Evolutionary conservation across 2,888 invertebrate genomes (phyloP).

Genomic region (Orchestes rusci): DNA sequence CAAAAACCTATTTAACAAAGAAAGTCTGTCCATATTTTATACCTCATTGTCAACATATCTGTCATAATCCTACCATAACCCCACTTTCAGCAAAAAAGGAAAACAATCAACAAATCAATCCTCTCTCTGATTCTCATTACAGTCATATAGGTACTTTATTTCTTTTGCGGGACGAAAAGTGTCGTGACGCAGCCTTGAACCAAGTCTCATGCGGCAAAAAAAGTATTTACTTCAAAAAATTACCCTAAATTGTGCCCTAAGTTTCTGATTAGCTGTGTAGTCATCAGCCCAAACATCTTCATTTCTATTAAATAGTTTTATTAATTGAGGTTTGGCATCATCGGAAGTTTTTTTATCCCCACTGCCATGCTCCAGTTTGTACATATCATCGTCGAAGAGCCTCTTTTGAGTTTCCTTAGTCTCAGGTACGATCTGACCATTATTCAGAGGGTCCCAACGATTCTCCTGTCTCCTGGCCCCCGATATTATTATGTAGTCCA

Average conservation of each 20-base stretch:
- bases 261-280: constrained; percentile 80
- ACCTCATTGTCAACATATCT: too few relatives aligned
- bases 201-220: too few relatives aligned
- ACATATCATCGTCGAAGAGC: constrained; percentile 96
- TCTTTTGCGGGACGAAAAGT: too few relatives aligned
- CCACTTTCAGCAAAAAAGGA: too few relatives aligned
- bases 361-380: constrained; percentile 86
- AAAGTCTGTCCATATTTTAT: too few relatives aligned
- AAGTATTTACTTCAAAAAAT: constrained; percentile 18
- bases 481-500: constrained; percentile 92
- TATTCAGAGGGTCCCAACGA: constrained; percentile 95
- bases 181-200: too few relatives aligned
- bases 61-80: too few relatives aligned
- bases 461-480: constrained; percentile 96
- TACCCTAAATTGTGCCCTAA: constrained; percentile 83
- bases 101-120: too few relatives aligned
- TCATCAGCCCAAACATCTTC: constrained; percentile 85
- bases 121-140: too few relatives aligned
- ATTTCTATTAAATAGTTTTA: constrained; percentile 68
- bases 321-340: constrained; percentile 64
- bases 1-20: too few relatives aligned
- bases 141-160: too few relatives aligned
- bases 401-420: constrained; percentile 86
- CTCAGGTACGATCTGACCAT: constrained; percentile 88
- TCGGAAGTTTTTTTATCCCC: constrained; percentile 69